Evolutionary conservation across 2,797 vertebrate species (phyloP).

Genomic region (Eulemur rubriventer): DNA sequence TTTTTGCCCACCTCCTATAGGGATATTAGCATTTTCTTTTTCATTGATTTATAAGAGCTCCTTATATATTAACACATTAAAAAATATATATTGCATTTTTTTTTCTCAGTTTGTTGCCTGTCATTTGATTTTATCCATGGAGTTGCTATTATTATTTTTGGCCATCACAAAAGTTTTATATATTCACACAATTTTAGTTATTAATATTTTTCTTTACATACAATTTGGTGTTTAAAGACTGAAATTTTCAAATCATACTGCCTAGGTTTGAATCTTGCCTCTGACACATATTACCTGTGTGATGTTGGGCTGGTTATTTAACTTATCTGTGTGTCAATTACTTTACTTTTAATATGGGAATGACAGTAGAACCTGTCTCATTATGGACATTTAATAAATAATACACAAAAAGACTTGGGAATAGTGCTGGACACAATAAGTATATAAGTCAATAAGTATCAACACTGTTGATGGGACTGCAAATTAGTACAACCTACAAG

Average conservation of each 20-base stretch:
- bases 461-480: too few species aligned
- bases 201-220: not conserved
- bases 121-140: not conserved
- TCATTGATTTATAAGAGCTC: not conserved
- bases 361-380: not conserved
- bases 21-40: not conserved
- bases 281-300: not conserved
- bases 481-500: too few species aligned
- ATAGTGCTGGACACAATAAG: not conserved
- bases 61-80: not conserved
- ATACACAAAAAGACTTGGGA: not conserved
- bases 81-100: not conserved
- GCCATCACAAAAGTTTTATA: not conserved
- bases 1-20: not conserved
- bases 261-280: not conserved
- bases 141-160: not conserved
- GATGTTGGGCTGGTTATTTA: not conserved
- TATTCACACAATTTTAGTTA: slow-evolving; percentile 23
- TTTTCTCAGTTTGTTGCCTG: not conserved
- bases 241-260: not conserved
- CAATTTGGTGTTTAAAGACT: not conserved
- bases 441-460: not conserved
- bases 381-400: not conserved
- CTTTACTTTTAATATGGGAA: not conserved
- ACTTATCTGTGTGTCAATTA: not conserved